Base-by-base conservation (phyloP, 2,888 invertebrate species). In the Physocephala rufipes region DNA sequence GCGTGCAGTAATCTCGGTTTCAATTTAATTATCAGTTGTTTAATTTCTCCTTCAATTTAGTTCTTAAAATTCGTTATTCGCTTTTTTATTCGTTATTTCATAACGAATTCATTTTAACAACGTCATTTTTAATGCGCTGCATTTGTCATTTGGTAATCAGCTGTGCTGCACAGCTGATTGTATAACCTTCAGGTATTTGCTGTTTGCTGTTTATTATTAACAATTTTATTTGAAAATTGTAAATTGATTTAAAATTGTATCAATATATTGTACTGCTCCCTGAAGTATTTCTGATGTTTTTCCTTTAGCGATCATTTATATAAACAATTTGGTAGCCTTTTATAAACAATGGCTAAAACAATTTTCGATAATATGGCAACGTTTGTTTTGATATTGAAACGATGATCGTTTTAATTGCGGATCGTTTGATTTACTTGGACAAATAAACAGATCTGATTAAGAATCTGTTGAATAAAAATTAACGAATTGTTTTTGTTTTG, bases 341-440 rank as follows among this genome's bases (percentile, higher is more conserved):
- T 28, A 49, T 64, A 64, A 64, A 64, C 64, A 64, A 26, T 49
- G 63, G 45, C 19, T 21, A 45, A 43, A 21, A 21, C 45, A 5
- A 21, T 45, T 63, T 45, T 21, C 53, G n/a, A 53, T 12, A 53
- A 53, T n/a, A 53, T 53, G 19, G 53, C 24, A 12, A 5, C 12
- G 2, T 53, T 21, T n/a, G 53, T 12, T 21, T 19, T 53, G 19
- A 21, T 49, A 12, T 19, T 21, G 2, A 4, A 21, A 53, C 21
- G 4, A 16, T 13, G 49, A 49, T n/a, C 24, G 21, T 53, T 53
- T 53, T 51, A 51, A 19, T 51, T 51, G 51, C 21, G 53, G 53
- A 53, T 19, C 2, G n/a, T 19, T 53, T 21, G 36, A 36, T 36
- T 36, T 36, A 36, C 5, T 36, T 36, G 9, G 5, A 36, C 4